A percentile compares a stretch with the other conserved stretches of the same genome.
These are phyloP conservation scores for Geococcyx californianus DNA, from an alignment of 2,113 vertebrate genomes.

Conservation along the genomic window DNA sequence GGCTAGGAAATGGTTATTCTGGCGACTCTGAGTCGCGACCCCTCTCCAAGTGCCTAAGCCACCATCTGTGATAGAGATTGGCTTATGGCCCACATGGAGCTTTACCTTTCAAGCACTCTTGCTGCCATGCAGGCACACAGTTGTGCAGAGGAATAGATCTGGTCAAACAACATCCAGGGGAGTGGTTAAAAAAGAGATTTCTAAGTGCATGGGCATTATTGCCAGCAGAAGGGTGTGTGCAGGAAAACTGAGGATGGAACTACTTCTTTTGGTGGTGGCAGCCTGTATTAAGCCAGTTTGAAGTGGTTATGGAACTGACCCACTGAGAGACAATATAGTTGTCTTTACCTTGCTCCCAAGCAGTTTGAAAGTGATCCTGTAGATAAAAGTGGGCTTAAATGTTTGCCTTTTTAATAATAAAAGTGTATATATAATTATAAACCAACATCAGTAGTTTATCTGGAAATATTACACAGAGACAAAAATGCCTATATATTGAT, in stretches of 20 bases:
- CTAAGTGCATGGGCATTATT: neutral
- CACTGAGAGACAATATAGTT: neutral
- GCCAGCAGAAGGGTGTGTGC: rapidly evolving
- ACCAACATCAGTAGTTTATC: neutral
- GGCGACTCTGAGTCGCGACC: neutral
- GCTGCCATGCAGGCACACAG: neutral
- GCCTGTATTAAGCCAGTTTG: neutral
- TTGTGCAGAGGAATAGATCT: neutral
- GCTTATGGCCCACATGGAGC: neutral
- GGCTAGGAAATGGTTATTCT: neutral
- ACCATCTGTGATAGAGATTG: neutral
- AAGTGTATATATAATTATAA: neutral
- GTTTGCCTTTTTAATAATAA: neutral
- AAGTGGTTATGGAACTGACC: neutral
- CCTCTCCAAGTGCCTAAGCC: neutral
- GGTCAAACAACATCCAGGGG: neutral
- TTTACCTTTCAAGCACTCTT: neutral
- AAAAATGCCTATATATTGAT: neutral
- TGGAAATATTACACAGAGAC: neutral
- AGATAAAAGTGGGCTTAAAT: neutral
- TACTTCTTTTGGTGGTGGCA: neutral
- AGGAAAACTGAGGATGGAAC: neutral
- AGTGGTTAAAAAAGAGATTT: neutral
- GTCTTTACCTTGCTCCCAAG: neutral
- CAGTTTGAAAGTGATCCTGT: neutral